A percentile compares a stretch with the other conserved stretches of the same genome.
phyloP scores from a whole-genome alignment of 2,113 vertebrate genomes.

The Sprattus sprattus region DNA sequence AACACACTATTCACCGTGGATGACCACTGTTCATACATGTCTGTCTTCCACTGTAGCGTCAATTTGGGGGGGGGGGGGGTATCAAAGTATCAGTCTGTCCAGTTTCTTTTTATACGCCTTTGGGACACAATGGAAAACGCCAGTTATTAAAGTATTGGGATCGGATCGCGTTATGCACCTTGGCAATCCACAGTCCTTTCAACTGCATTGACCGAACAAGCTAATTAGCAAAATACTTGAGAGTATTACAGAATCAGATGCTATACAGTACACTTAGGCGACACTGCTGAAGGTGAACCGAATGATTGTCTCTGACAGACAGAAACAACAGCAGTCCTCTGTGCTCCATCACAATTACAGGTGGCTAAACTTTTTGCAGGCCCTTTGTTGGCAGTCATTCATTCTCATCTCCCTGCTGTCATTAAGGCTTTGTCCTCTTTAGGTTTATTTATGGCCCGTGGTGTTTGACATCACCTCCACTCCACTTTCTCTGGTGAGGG shows the following conservation, averaged over 20 bases:
- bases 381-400: conserved; percentile 33
- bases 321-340: neutral
- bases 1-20: neutral
- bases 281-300: neutral
- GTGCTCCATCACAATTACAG: conserved; percentile 46
- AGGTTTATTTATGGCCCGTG: conserved; percentile 66
- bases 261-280: too few species aligned
- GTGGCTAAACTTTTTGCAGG: conserved; percentile 36
- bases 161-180: too few species aligned
- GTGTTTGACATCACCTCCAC: conserved; percentile 24
- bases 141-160: too few species aligned
- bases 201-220: too few species aligned
- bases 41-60: neutral
- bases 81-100: neutral
- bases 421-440: conserved; percentile 28
- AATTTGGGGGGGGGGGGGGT: too few species aligned
- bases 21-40: neutral
- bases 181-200: too few species aligned
- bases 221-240: too few species aligned
- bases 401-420: conserved; percentile 34
- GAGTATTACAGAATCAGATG: too few species aligned
- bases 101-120: neutral
- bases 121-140: neutral
- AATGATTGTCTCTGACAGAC: neutral
- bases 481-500: conserved; percentile 58